A percentile compares a stretch with the other conserved stretches of the same genome.
These are phyloP conservation scores for Elmis aenea DNA, from an alignment of 2,888 invertebrate genomes.

Conservation along the genomic window DNA sequence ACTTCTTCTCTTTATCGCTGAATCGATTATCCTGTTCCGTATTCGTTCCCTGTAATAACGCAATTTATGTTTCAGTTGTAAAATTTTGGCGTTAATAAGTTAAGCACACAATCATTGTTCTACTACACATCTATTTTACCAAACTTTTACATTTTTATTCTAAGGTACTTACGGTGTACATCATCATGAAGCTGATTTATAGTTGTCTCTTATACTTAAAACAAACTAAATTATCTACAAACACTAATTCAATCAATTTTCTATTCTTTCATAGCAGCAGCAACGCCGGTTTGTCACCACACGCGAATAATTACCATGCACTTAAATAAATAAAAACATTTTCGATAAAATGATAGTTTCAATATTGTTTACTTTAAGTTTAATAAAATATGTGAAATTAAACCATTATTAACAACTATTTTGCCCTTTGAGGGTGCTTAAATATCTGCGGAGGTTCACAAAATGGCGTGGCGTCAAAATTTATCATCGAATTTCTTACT, in stretches of 20 bases:
- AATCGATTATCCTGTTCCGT: constrained; percentile 99
- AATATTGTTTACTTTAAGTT: too few relatives aligned
- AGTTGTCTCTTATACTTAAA: constrained; percentile 4
- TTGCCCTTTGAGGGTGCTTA: constrained; percentile 5
- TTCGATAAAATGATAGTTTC: too few relatives aligned
- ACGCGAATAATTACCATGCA: background rate
- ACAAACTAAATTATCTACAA: background rate
- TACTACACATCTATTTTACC: too few relatives aligned
- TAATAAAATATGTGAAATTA: background rate
- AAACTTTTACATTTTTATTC: too few relatives aligned
- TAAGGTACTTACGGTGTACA: constrained; percentile 41
- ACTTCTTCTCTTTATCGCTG: constrained; percentile 98
- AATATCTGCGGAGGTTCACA: constrained; percentile 23
- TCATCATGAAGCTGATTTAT: constrained; percentile 30
- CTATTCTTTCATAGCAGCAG: too few relatives aligned
- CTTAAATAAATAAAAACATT: background rate
- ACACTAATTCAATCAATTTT: too few relatives aligned
- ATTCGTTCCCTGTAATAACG: constrained; percentile 78
- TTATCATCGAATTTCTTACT: background rate
- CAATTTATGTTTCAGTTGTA: background rate
- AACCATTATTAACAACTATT: background rate
- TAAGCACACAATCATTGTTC: background rate
- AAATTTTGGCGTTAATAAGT: background rate
- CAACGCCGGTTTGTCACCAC: constrained; percentile 10
- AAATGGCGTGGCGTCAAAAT: constrained; percentile 39